phyloP scores from a whole-genome alignment of 2,888 invertebrate genomes.

The Ectropis crepuscularia region DNA sequence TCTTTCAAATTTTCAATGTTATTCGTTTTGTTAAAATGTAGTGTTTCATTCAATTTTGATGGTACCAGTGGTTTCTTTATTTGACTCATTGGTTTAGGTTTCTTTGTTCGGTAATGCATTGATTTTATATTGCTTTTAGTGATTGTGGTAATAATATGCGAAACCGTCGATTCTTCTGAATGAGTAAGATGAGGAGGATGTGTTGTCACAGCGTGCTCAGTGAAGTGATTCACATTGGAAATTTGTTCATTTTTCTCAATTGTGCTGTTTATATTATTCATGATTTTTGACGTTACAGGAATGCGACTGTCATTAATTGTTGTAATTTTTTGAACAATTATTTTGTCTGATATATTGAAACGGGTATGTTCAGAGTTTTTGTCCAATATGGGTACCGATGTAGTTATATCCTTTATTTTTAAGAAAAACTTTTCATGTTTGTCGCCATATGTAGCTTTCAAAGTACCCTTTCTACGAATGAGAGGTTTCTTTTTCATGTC shows the following conservation, averaged over 20 bases:
- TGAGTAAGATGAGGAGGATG: constrained; percentile 29
- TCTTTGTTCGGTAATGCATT: constrained; percentile 74
- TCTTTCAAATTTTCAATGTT: constrained; percentile 44
- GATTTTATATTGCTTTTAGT: constrained; percentile 75
- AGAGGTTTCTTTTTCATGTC: constrained; percentile 69
- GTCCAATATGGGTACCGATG: constrained; percentile 9
- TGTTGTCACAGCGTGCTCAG: constrained; percentile 21
- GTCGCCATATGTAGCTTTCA: constrained; percentile 81
- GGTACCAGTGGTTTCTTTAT: constrained; percentile 65
- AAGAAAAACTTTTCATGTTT: constrained; percentile 72
- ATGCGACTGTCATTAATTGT: neutral
- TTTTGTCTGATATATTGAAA: constrained; percentile 15
- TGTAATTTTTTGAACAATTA: constrained; percentile 11
- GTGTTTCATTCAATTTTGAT: constrained; percentile 48
- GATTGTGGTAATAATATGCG: constrained; percentile 71
- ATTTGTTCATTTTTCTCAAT: constrained; percentile 4
- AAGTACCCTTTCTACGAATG: constrained; percentile 76
- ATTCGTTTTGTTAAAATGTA: constrained; percentile 46
- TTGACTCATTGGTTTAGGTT: constrained; percentile 71
- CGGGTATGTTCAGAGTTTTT: constrained; percentile 17
- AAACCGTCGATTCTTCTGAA: constrained; percentile 45
- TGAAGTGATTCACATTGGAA: constrained; percentile 9
- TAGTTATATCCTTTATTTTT: constrained; percentile 45
- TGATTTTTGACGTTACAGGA: neutral
- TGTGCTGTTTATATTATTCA: neutral